Base-by-base conservation (phyloP, 2,888 invertebrate species). In the Cataglyphis livida region DNA sequence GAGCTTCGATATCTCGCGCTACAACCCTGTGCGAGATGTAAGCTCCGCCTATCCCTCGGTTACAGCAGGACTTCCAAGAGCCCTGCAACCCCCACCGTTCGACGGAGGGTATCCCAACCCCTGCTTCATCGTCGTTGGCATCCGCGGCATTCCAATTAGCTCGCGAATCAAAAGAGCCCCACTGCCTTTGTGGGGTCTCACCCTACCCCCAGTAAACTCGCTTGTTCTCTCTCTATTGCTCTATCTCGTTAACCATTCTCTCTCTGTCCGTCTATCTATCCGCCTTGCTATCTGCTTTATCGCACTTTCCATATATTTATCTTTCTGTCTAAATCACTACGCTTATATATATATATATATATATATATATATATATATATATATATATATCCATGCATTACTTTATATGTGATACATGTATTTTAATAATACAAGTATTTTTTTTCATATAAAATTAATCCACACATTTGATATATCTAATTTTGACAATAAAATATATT, bases 101-200 rank as follows among this genome's bases (percentile, higher is more conserved):
- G 38, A 66, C 68, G 82, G 82, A 84, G 87, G 85, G 82, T 89
- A 90, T 87, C 89, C 89, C 91, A 90, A 87, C 91, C 91, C 92
- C 90, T 90, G 91, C 92, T 92, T 91, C 92, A 92, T 92, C 93
- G 93, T 91, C 93, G 93, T 93, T 93, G 94, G 94, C 94, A 94
- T 94, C 93, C 93, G 92, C 92, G 94, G 94, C 94, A 94, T 94
- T 94, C 94, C 94, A 94, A 94, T 94, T 94, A 94, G 94, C 94
- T 93, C 93, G 94, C 94, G 94, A 94, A 94, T 94, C 94, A 94
- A 94, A 94, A 94, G 94, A 94, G 94, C 94, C 93, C 91, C 92
- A 93, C 91, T 93, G 93, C 94, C 94, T 94, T 94, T 94, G 94
- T 94, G 93, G 93, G 93, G 91, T 93, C 91, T 93, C 92, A 92